These are phyloP conservation scores for Notechis scutatus DNA, from an alignment of 2,113 vertebrate species.

Conservation along the genomic window DNA sequence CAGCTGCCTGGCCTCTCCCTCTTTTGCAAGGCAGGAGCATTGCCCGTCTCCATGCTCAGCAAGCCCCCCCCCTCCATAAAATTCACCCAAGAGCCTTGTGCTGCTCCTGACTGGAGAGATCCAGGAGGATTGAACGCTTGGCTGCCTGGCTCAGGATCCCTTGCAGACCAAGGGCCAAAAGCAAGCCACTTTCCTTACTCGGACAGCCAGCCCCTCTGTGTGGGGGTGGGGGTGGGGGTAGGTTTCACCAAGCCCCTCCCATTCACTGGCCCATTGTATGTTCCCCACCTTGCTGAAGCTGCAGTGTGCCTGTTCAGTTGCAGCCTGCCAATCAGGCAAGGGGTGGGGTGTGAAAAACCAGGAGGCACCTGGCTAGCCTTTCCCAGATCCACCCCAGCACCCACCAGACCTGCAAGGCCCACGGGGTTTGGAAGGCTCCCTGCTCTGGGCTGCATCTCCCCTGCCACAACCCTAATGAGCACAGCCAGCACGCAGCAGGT, in stretches of 20 bases:
- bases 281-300: neutral
- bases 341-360: neutral
- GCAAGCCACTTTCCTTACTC: neutral
- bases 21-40: neutral
- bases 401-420: neutral
- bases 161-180: neutral
- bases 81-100: neutral
- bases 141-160: neutral
- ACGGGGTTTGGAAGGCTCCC: neutral
- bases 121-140: neutral
- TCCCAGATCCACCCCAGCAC: neutral
- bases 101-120: neutral
- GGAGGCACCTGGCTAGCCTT: neutral
- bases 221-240: too few species aligned
- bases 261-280: neutral
- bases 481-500: accelerated
- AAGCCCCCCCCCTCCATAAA: neutral
- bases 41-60: neutral
- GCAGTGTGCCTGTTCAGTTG: neutral
- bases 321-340: neutral
- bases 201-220: neutral
- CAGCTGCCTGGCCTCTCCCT: too few species aligned
- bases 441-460: neutral
- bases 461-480: neutral
- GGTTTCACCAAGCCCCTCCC: neutral